A percentile compares a stretch with the other conserved stretches of the same genome.
Conservation (phyloP, 2,888 invertebrate genomes). For the Ophonus ardosiacus region DNA sequence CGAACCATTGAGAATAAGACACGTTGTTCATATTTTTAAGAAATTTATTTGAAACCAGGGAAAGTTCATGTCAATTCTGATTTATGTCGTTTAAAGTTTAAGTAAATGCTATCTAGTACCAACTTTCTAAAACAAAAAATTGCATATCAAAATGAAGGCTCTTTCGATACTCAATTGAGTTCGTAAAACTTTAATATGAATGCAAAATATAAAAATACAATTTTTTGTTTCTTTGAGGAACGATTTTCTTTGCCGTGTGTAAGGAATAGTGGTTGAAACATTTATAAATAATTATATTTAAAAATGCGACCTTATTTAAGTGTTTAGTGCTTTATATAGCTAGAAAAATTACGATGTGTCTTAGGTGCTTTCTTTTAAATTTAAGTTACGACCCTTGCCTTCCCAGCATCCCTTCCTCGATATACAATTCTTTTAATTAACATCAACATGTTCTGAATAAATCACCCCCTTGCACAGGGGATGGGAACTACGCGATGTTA, state of each 20-base stretch:
- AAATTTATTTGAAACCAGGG: no score
- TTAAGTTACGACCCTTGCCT: slow-evolving; percentile 33
- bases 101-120: no score
- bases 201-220: no score
- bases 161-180: no score
- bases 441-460: slow-evolving; percentile 51
- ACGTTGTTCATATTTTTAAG: no score
- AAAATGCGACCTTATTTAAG: slow-evolving; percentile 64
- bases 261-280: slow-evolving; percentile 38
- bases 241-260: slow-evolving; percentile 32
- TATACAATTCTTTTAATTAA: slow-evolving; percentile 60
- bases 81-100: no score
- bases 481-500: slow-evolving; percentile 5
- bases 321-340: slow-evolving; percentile 63
- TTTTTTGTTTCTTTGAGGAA: no score
- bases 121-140: no score
- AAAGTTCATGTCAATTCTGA: no score
- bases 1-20: no score
- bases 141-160: no score
- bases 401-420: background rate
- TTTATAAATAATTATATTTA: slow-evolving; percentile 64
- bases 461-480: slow-evolving; percentile 11
- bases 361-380: slow-evolving; percentile 53
- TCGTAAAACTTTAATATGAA: no score
- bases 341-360: slow-evolving; percentile 63